Base-by-base conservation (phyloP, 2,113 vertebrate genomes). In the Pachypanchax playfairii region DNA sequence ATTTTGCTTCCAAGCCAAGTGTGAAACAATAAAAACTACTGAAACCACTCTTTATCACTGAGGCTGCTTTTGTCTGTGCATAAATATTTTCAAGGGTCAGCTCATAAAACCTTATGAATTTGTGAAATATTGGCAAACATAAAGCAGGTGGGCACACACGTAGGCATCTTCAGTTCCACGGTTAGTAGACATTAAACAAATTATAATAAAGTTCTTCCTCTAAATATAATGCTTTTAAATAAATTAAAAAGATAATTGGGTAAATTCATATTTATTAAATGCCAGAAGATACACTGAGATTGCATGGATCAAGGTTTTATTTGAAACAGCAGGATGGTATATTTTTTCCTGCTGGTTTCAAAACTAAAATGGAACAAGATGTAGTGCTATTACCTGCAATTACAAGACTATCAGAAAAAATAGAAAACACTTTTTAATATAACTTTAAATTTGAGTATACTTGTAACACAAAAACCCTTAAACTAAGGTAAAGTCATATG, bases 401-500 rank as follows among this genome's bases (percentile, higher is more conserved):
- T 6, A 28, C 54, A 65, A 46, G 41, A n/a, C 25, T 35, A 46
- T 55, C 24, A 28, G n/a, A 41, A 58, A 39, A 29, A 50, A 28
- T 5, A 50, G 10, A 28, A 29, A 21, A 48, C 46, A 7, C n/a
- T n/a, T n/a, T n/a, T n/a, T n/a, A n/a, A n/a, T n/a, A n/a, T n/a
- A n/a, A n/a, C n/a, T n/a, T n/a, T n/a, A n/a, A n/a, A n/a, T n/a
- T n/a, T 4, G 14, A n/a, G 1, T 39, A 26, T 11, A 43, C 51
- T 29, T 54, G 73, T 64, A 77, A 59, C 49, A 64, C 35, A 42
- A 54, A 47, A 10, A 76, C 56, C 54, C 36, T 49, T 60, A 70
- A 61, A 77, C 58, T 64, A 51, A 75, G 33, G 47, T 31, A 74
- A 39, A 84, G 63, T 67, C 64, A 72, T 79, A 78, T 66, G 73